A percentile compares a stretch with the other conserved stretches of the same genome.
Conservation (phyloP, 2,888 invertebrate genomes). For the Euphydryas editha region DNA sequence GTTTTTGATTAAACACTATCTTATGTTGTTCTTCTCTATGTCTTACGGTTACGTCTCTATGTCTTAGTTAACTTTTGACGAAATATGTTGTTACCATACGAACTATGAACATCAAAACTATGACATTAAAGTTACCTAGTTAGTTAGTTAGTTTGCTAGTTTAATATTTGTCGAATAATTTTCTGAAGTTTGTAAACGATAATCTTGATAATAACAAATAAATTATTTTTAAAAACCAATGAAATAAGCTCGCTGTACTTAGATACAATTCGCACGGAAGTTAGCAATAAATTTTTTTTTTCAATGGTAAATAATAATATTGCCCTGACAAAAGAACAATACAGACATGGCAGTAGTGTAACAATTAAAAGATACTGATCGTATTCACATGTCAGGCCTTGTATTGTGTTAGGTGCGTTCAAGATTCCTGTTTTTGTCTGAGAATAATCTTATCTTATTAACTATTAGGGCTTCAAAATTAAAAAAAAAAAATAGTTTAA, state of each 20-base stretch:
- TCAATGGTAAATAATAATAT: constrained; percentile 21
- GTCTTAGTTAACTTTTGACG: too few relatives aligned
- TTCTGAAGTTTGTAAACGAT: too few relatives aligned
- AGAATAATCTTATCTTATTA: constrained; percentile 3
- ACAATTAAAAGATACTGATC: constrained; percentile 47
- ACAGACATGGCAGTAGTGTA: constrained; percentile 36
- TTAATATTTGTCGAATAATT: too few relatives aligned
- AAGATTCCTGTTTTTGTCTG: constrained; percentile 35
- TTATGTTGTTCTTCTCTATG: too few relatives aligned
- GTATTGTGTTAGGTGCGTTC: constrained; percentile 35
- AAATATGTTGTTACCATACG: too few relatives aligned
- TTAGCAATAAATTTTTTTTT: not conserved
- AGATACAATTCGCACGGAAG: not conserved
- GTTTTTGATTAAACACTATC: too few relatives aligned
- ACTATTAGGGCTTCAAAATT: not conserved
- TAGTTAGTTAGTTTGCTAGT: too few relatives aligned
- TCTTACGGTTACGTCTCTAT: too few relatives aligned
- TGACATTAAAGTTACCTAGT: not conserved
- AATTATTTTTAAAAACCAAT: not conserved
- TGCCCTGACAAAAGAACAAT: constrained; percentile 40
- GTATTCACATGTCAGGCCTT: constrained; percentile 43
- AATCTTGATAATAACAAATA: too few relatives aligned
- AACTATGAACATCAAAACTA: too few relatives aligned
- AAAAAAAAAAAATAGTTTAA: too few relatives aligned
- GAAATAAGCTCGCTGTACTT: too few relatives aligned